phyloP scores from a whole-genome alignment of 2,797 vertebrate species.

The Neosilurus hyrtlii region DNA sequence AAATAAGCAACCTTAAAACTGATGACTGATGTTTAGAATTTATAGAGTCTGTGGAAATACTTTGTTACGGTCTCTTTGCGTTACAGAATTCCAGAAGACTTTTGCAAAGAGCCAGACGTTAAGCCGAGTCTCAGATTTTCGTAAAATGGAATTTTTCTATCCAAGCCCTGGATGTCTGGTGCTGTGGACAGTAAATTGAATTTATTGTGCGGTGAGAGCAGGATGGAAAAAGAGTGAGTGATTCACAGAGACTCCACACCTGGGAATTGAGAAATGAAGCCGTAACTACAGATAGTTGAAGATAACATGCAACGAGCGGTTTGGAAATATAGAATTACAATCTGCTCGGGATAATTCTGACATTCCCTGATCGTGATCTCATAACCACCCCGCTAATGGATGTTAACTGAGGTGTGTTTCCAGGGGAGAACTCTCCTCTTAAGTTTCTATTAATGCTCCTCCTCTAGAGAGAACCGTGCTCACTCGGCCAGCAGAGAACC shows the following conservation, averaged over 20 bases:
- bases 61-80: background rate
- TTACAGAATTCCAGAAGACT: background rate
- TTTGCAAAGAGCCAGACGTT: background rate
- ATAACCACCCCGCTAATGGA: slow-evolving; percentile 70
- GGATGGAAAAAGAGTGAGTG: background rate
- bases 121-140: background rate
- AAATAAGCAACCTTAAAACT: background rate
- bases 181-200: background rate
- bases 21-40: background rate
- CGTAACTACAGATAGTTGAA: slow-evolving; percentile 20
- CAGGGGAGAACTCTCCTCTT: slow-evolving; percentile 67
- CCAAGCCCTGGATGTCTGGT: background rate
- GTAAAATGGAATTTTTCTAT: background rate
- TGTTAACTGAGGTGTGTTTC: slow-evolving; percentile 68
- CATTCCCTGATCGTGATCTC: slow-evolving; percentile 59
- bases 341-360: slow-evolving; percentile 44
- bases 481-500: slow-evolving; percentile 53
- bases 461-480: slow-evolving; percentile 67
- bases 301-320: slow-evolving; percentile 27
- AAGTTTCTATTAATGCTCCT: slow-evolving; percentile 73
- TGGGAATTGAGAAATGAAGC: slow-evolving; percentile 20
- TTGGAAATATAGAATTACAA: slow-evolving; percentile 39
- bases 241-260: background rate
- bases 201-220: background rate
- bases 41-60: background rate